Percentiles rank a stretch among this genome's conserved stretches.
Evolutionary conservation across 2,888 invertebrate species (phyloP).

Genomic region (Dolichopus griseipennis): DNA sequence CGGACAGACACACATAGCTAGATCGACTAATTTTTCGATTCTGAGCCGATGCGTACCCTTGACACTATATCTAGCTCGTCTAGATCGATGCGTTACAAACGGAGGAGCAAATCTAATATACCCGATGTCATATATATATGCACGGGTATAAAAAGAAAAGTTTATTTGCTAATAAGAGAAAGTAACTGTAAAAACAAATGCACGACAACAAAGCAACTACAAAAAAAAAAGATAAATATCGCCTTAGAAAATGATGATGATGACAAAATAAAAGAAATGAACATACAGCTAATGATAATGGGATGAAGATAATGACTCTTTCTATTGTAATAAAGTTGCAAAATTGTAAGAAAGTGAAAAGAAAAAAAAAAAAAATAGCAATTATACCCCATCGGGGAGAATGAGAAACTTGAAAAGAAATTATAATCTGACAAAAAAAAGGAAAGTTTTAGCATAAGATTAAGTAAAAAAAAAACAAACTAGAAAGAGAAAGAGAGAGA

Average conservation of each 20-base stretch:
- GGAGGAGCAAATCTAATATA: too few relatives aligned
- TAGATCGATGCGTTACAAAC: too few relatives aligned
- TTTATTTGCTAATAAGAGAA: neutral
- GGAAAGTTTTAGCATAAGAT: neutral
- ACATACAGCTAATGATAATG: neutral
- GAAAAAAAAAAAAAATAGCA: neutral
- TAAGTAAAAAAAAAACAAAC: neutral
- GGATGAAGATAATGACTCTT: neutral
- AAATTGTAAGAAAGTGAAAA: neutral
- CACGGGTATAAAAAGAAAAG: too few relatives aligned
- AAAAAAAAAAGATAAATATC: neutral
- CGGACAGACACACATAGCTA: too few relatives aligned
- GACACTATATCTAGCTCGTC: too few relatives aligned
- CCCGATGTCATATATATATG: too few relatives aligned
- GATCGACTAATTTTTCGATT: too few relatives aligned
- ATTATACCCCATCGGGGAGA: neutral
- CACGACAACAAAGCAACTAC: neutral
- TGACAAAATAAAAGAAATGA: neutral
- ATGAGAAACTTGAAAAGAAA: too few relatives aligned
- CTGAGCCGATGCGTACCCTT: too few relatives aligned
- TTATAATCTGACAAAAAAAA: neutral
- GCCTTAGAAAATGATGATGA: slow-evolving; percentile 1
- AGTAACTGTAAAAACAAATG: neutral
- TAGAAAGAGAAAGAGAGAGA: neutral
- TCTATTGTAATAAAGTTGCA: neutral